Base-by-base conservation (phyloP, 2,888 invertebrate genomes). In the Meiosimyza platycephala region DNA sequence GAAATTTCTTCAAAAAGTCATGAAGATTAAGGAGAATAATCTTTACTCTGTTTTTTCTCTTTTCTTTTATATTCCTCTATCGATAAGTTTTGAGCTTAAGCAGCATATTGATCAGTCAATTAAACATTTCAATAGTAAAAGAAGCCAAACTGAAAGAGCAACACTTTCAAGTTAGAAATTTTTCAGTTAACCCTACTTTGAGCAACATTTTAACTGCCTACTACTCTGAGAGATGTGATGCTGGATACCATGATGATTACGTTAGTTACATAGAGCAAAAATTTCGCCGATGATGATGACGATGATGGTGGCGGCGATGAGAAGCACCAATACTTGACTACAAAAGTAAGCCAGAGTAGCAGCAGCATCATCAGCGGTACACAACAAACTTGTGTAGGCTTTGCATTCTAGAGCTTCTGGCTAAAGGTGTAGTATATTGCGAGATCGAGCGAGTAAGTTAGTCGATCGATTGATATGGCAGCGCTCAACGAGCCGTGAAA, bases 401-500 rank as follows among this genome's bases (percentile, higher is more conserved):
- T 40, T 33, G n/a, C 15, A 33, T 67, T 33, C 51, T 51, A 40
- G n/a, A 13, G 71, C 71, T 71, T 65, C 71, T 65, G 60, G 66
- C 66, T 40, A 63, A 55, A 22, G 40, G 40, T 40, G 40, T 40
- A 40, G 40, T 78, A 79, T 78, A 79, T 75, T 71, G 22, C 22
- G 76, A 75, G 80, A 82, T 81, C 70, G 60, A 28, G 69, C 59
- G 69, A 60, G 52, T 33, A 18, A 60, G 47, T 28, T 64, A 59
- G 48, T 16, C 60, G 69, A 65, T 71, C 71, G 77, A 81, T 80
- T 80, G 81, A 47, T 65, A 64, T 64, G 54, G 60, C 67, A 76
- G 69, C 67, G 77, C 80, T 81, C 84, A 86, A 86, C 85, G 85
- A 86, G 82, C 85, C 86, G 84, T 86, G 86, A 86, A 86, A 86